Percentiles rank a stretch among this genome's conserved stretches.
Conservation (phyloP, 2,113 vertebrate genomes). For the Macheiramphus alcinus region DNA sequence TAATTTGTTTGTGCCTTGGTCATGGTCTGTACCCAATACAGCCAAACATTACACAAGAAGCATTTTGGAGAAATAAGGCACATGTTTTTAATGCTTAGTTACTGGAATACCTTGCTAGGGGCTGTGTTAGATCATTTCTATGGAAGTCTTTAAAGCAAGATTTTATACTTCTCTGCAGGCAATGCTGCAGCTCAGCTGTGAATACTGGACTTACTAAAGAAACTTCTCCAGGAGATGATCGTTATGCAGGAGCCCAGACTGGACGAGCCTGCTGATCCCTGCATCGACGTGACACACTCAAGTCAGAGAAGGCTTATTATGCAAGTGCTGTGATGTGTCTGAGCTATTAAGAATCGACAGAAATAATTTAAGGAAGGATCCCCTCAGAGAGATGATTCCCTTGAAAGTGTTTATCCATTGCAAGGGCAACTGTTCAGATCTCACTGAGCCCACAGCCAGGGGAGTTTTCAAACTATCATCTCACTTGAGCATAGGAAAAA, state of each 20-base stretch:
- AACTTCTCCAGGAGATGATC: background rate
- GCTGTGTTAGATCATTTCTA: background rate
- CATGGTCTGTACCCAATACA: background rate
- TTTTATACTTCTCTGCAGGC: background rate
- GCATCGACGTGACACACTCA: background rate
- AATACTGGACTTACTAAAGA: background rate
- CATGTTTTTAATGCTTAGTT: background rate
- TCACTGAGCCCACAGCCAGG: background rate
- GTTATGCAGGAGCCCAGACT: background rate
- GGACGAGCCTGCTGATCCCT: background rate
- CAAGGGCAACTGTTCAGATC: background rate
- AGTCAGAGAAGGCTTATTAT: background rate
- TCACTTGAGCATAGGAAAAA: background rate
- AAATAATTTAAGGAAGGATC: background rate
- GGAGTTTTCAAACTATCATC: background rate
- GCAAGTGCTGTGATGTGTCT: background rate
- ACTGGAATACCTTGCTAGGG: background rate
- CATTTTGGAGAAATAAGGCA: background rate
- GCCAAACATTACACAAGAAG: background rate
- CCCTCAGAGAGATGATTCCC: background rate
- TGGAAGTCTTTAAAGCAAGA: background rate
- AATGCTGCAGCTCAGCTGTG: background rate
- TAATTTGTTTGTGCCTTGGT: conserved; percentile 21
- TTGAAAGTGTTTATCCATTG: background rate
- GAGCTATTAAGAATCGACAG: background rate